Evolutionary conservation across 2,797 vertebrate species (phyloP), one percentile per base, ranked within the genome.

Genomic region (Gallinago nigripennis): DNA sequence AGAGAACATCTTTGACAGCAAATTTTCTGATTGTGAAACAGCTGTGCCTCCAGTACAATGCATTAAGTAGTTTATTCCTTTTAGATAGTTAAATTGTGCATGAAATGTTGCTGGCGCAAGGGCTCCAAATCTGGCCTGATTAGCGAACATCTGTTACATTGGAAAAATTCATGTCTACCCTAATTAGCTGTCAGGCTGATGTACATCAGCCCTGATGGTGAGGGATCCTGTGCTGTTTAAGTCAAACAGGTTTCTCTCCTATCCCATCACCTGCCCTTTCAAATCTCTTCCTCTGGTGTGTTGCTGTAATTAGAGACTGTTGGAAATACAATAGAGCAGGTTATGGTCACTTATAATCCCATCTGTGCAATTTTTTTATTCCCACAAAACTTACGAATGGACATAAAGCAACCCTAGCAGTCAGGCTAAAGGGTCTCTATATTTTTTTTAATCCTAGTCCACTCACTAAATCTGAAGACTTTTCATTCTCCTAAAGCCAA

Each of bases 21-120:
- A 98, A 98, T 98, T 99, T 99, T 99, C 98, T 98, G 98, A 99
- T 98, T 98, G 99, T 98, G 98, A 99, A 99, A 99, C 99, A 99
- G 99, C 99, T 99, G 99, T 99, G 99, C 98, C 99, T 99, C 99
- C 99, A 99, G 99, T 99, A 99, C 99, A 99, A 99, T 99, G 99
- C 99, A 99, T 99, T 99, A 99, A 99, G 99, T 99, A 99, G 99
- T 99, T 99, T 99, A 98, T 99, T 99, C 99, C 99, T 99, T 99
- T 99, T 99, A 99, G 99, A 99, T 99, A 99, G 99, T 99, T 99
- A 99, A 99, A 99, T 99, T 99, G 99, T 99, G 99, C 99, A 99
- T 99, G 99, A 99, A 99, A 99, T 99, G 99, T 99, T 99, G 99
- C 99, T 99, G 99, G 99, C 99, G 98, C 98, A 98, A 98, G 98